These are phyloP conservation scores for Poeciliopsis gracilis DNA, from an alignment of 2,797 vertebrate genomes.

Conservation along the genomic window DNA sequence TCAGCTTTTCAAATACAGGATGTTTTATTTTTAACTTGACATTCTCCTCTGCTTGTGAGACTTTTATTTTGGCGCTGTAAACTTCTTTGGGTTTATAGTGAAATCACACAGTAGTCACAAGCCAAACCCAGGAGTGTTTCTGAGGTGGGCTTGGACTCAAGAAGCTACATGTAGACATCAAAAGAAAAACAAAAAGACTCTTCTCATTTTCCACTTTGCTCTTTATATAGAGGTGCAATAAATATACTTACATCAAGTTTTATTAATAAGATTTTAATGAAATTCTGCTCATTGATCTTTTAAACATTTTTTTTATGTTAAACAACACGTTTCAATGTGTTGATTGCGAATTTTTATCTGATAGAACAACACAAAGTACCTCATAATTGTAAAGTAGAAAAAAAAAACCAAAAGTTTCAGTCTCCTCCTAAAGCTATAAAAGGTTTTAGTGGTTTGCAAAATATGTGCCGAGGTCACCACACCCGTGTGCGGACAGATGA, in stretches of 20 bases:
- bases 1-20: slow-evolving; percentile 58
- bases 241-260: too few relatives aligned
- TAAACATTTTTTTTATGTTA: neutral
- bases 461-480: neutral
- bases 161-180: neutral
- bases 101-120: slow-evolving; percentile 25
- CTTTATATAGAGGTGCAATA: too few relatives aligned
- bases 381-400: neutral
- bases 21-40: slow-evolving; percentile 67
- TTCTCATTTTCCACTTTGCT: too few relatives aligned
- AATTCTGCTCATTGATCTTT: neutral
- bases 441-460: neutral
- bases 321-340: neutral
- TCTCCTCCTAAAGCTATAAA: neutral
- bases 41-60: slow-evolving; percentile 47
- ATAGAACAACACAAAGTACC: neutral
- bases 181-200: slow-evolving; percentile 8
- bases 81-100: slow-evolving; percentile 33
- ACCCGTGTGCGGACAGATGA: neutral
- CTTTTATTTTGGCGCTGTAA: slow-evolving; percentile 46
- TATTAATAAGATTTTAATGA: too few relatives aligned
- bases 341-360: neutral
- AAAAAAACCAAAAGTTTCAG: neutral
- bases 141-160: neutral
- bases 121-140: slow-evolving; percentile 11